Evolutionary conservation across 2,797 vertebrate genomes (phyloP).

Genomic region (Pterois miles): DNA sequence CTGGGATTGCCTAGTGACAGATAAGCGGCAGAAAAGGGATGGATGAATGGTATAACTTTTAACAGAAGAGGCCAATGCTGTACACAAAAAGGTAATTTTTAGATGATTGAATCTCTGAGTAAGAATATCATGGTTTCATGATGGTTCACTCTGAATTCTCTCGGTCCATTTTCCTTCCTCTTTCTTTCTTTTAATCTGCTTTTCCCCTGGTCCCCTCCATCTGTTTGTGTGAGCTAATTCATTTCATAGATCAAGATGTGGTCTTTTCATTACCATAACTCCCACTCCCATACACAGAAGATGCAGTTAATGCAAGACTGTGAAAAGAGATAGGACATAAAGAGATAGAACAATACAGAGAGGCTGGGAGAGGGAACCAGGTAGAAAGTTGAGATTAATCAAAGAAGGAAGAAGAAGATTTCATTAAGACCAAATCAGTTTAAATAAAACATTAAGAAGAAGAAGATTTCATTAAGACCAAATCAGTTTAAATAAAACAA

Average conservation of each 20-base stretch:
- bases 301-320: neutral
- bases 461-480: neutral
- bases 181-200: neutral
- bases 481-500: too few species aligned
- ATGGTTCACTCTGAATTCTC: neutral
- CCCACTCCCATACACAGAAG: conserved; percentile 12
- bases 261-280: conserved; percentile 18
- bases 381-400: neutral
- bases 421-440: neutral
- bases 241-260: conserved; percentile 26
- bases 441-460: too few species aligned
- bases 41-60: neutral
- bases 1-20: neutral
- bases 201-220: neutral
- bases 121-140: neutral
- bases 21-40: too few species aligned
- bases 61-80: neutral
- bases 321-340: neutral
- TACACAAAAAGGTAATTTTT: neutral
- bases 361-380: too few species aligned
- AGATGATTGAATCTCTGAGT: neutral
- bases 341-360: neutral
- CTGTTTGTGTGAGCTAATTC: conserved; percentile 15
- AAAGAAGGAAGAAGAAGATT: neutral
- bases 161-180: neutral